Conservation (phyloP, 2,888 invertebrate species). For the Eumacrocentrus americanus region DNA sequence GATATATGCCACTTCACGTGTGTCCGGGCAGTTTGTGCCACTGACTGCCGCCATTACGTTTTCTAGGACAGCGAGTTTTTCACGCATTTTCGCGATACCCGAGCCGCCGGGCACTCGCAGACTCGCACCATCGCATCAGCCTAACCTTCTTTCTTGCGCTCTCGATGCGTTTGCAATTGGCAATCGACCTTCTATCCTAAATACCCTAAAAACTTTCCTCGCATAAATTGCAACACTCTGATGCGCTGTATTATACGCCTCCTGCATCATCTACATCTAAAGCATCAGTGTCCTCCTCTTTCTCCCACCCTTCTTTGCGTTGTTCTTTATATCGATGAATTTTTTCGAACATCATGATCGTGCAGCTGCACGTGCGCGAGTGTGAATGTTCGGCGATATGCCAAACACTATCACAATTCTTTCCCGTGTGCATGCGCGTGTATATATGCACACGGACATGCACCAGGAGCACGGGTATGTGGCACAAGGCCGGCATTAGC, state of each 20-base stretch:
- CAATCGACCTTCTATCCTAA: constrained; percentile 26
- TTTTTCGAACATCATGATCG: constrained; percentile 11
- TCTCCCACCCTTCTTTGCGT: background rate
- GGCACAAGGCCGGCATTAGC: constrained; percentile 62
- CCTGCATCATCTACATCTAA: no score
- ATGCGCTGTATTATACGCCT: no score
- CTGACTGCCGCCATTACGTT: constrained; percentile 49
- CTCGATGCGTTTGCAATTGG: constrained; percentile 27
- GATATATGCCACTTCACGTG: constrained; percentile 25
- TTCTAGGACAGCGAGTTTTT: constrained; percentile 57
- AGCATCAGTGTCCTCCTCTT: no score
- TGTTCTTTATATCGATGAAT: background rate
- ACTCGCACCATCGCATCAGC: constrained; percentile 14
- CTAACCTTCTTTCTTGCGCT: constrained; percentile 50
- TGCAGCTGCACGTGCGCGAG: constrained; percentile 17
- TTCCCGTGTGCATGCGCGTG: background rate
- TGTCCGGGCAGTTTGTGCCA: constrained; percentile 46
- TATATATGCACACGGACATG: constrained; percentile 39
- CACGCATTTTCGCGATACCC: constrained; percentile 52
- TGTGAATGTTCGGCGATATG: constrained; percentile 19
- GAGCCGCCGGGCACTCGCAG: constrained; percentile 14
- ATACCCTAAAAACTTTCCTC: constrained; percentile 16
- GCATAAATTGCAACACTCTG: background rate
- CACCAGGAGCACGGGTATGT: constrained; percentile 55
- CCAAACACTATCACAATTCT: background rate